Conservation (phyloP, 2,797 vertebrate species). For the Ctenopoma multispine region DNA sequence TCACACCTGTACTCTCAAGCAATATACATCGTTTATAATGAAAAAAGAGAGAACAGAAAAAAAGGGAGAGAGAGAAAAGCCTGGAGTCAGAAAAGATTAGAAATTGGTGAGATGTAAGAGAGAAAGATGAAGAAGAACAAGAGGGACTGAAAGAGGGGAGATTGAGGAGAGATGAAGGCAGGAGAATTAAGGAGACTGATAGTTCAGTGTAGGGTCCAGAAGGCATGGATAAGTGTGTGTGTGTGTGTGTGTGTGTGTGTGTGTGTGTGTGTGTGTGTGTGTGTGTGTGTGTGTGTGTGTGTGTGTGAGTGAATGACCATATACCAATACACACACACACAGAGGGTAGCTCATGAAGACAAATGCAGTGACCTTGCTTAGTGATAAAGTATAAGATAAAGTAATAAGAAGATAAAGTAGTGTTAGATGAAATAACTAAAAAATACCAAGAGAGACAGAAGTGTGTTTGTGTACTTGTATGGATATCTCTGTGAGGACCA, state of each 20-base stretch:
- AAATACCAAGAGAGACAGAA: slow-evolving; percentile 57
- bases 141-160: slow-evolving; percentile 37
- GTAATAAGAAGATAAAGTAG: slow-evolving; percentile 75
- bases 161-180: slow-evolving; percentile 60
- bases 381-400: slow-evolving; percentile 82
- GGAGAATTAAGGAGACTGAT: slow-evolving; percentile 79
- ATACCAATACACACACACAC: slow-evolving; percentile 38
- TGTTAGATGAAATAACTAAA: slow-evolving; percentile 71
- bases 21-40: slow-evolving; percentile 57
- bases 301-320: slow-evolving; percentile 24
- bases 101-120: slow-evolving; percentile 59
- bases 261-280: slow-evolving; percentile 1
- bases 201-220: slow-evolving; percentile 66
- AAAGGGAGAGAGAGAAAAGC: slow-evolving; percentile 18
- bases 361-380: slow-evolving; percentile 83
- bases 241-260: slow-evolving; percentile 10
- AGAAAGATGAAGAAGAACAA: slow-evolving; percentile 35
- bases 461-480: slow-evolving; percentile 6
- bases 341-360: slow-evolving; percentile 78
- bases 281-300: neutral
- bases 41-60: slow-evolving; percentile 26
- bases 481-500: neutral
- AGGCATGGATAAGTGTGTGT: slow-evolving; percentile 46
- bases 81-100: slow-evolving; percentile 68
- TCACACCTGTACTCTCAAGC: slow-evolving; percentile 54